Evolutionary conservation across 37 sponge, comb jelly and placozoan genomes (phyloP).

Genomic region (Petrosia ficiformis): DNA sequence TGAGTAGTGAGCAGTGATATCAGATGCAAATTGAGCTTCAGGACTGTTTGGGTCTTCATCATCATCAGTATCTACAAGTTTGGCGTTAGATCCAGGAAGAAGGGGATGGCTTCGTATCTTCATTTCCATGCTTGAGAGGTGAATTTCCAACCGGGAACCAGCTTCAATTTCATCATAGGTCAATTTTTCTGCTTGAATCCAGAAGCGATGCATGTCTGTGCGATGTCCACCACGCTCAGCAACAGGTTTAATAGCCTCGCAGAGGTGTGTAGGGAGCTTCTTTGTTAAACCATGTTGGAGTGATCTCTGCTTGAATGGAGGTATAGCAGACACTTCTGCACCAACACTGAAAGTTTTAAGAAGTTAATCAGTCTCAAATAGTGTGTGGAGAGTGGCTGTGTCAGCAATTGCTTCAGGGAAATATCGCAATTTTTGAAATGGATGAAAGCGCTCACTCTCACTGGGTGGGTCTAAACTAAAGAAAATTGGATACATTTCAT

Average conservation of each 20-base stretch:
- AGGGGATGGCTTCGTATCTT: constrained; percentile 33
- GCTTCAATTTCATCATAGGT: background rate
- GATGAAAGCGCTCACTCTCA: constrained; percentile 49
- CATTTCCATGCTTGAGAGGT: constrained; percentile 35
- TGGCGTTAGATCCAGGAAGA: constrained; percentile 50
- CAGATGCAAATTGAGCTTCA: constrained; percentile 60
- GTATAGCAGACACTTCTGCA: constrained; percentile 56
- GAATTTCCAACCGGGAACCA: background rate
- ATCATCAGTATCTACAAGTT: constrained; percentile 45
- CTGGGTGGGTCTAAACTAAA: constrained; percentile 74
- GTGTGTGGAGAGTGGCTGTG: constrained; percentile 48
- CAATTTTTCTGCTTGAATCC: constrained; percentile 76
- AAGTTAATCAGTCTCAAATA: constrained; percentile 72
- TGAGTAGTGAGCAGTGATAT: constrained; percentile 50
- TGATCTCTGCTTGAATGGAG: constrained; percentile 65
- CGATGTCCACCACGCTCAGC: constrained; percentile 22
- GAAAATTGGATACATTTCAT: constrained; percentile 17
- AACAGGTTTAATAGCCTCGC: constrained; percentile 40
- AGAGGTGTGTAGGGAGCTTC: constrained; percentile 46
- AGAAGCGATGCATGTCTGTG: constrained; percentile 29
- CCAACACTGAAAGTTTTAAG: constrained; percentile 74
- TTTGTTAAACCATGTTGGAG: constrained; percentile 24
- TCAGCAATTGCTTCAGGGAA: constrained; percentile 12
- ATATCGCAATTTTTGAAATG: constrained; percentile 68
- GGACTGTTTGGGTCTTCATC: constrained; percentile 61